Base-by-base conservation (phyloP, 2,888 invertebrate genomes). In the Cataglyphis altisquamis region DNA sequence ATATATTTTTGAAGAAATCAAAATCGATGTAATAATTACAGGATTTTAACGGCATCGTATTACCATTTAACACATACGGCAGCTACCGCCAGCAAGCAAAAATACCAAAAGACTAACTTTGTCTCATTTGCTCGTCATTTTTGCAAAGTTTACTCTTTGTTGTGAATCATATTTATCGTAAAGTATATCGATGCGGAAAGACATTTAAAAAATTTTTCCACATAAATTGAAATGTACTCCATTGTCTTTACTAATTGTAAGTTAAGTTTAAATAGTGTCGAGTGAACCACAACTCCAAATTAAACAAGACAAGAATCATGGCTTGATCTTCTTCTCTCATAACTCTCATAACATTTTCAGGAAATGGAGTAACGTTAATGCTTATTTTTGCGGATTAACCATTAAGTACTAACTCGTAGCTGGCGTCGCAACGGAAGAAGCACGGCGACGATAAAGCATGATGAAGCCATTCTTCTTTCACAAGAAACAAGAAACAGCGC, bases 1-100 rank as follows among this genome's bases (percentile, higher is more conserved):
- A 78, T 41, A n/a, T 52, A 57, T 41, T 29, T 45, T 4, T 18
- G 18, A 6, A 12, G 84, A 89, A 89, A 89, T 88, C 74, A 75
- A 64, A 87, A 84, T 80, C 70, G 78, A 67, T 64, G 68, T 75
- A 84, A 84, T 86, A 73, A 85, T 87, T 89, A 73, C 86, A 86
- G 66, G 85, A 84, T 87, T 89, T 90, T 84, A 78, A 48, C 55
- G 81, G 89, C 86, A 66, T 90, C 85, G 84, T 57, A 81, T 88
- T 88, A 83, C 86, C 73, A 73, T 45, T 63, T 72, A 81, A 39
- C 25, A 82, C 77, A 87, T 87, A 82, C 83, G 85, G 85, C 66
- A 80, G 72, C 64, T 72, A 67, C 66, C 84, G 41, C 84, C 82
- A 87, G 83, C 82, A 66, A 82, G 62, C 74, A 29, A 77, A 89